Evolutionary conservation across 2,888 invertebrate genomes (phyloP).

Genomic region (Agrotis segetum): DNA sequence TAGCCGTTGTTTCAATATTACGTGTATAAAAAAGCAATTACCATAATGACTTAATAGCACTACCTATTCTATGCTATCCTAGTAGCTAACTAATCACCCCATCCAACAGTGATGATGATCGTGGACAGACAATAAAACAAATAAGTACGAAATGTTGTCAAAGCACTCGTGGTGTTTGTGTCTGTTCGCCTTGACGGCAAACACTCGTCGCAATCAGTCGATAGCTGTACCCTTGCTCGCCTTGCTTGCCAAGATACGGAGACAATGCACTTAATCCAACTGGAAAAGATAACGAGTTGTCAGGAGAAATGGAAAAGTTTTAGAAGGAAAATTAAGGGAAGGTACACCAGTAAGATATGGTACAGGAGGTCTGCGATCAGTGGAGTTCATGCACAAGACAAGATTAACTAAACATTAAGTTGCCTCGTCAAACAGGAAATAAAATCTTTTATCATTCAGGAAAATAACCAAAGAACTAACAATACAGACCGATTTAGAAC

Average conservation of each 20-base stretch:
- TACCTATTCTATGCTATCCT: background rate
- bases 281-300: constrained; percentile 43
- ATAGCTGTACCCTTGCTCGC: constrained; percentile 59
- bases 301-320: constrained; percentile 32
- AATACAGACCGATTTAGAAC: constrained; percentile 26
- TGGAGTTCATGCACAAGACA: background rate
- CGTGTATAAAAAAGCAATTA: background rate
- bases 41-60: constrained; percentile 21
- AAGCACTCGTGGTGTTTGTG: constrained; percentile 55
- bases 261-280: constrained; percentile 59
- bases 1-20: constrained; percentile 1
- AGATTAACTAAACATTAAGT: too few relatives aligned
- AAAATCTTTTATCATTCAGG: constrained; percentile 33
- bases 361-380: background rate
- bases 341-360: constrained; percentile 8
- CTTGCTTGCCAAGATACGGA: constrained; percentile 47
- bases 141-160: constrained; percentile 48
- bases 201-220: constrained; percentile 64
- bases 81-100: constrained; percentile 15
- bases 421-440: constrained; percentile 14
- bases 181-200: constrained; percentile 56
- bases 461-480: constrained; percentile 27
- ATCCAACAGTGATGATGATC: constrained; percentile 9
- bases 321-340: background rate
- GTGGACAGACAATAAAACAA: constrained; percentile 36